Evolutionary conservation across 2,888 invertebrate genomes (phyloP), one percentile per base, ranked within the genome.

Genomic region (Ochropleura leucogaster): DNA sequence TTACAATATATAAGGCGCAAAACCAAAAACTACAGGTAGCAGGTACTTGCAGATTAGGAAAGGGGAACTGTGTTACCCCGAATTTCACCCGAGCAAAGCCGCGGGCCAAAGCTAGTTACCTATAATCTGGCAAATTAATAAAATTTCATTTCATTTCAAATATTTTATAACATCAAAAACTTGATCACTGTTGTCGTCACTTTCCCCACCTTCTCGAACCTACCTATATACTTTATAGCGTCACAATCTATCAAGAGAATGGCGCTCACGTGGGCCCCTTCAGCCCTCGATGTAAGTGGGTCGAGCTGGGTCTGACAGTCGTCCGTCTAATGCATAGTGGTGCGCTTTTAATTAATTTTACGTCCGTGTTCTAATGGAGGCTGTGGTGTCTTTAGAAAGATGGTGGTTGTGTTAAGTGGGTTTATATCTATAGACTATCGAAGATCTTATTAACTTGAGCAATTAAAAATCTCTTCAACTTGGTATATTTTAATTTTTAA

Each of bases 291-390:
- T 84, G 83, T 85, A 89, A 93, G 92, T 90, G 91, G 92, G 87
- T 86, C 88, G 90, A 84, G 87, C 91, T 94, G 93, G 73, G 90
- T 92, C 88, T 93, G 93, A 93, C 93, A 93, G 91, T 87, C 89
- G 86, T 77, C 82, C 80, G 83, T 82, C 81, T 86, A 79, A 85
- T 85, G 78, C 85, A 87, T 89, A 90, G 88, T 89, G 89, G 89
- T 87, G 85, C 82, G 86, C 74, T 90, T 91, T 91, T 92, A 92
- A 93, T 93, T 91, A 90, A 90, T 89, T 89, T 90, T 88, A 87
- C 82, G 82, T 87, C 80, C 76, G 20, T 75, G 72, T 79, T 83
- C 40, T 79, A 67, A 46, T 51, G 57, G 60, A 57, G 65, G 20
- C 40, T 72, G 55, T 12, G 30, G 30, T 68, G 53, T 77, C 30